Percentiles rank a stretch among this genome's conserved stretches.
phyloP scores from a whole-genome alignment of 2,888 invertebrate species.

The Tolmerus cingulatus region DNA sequence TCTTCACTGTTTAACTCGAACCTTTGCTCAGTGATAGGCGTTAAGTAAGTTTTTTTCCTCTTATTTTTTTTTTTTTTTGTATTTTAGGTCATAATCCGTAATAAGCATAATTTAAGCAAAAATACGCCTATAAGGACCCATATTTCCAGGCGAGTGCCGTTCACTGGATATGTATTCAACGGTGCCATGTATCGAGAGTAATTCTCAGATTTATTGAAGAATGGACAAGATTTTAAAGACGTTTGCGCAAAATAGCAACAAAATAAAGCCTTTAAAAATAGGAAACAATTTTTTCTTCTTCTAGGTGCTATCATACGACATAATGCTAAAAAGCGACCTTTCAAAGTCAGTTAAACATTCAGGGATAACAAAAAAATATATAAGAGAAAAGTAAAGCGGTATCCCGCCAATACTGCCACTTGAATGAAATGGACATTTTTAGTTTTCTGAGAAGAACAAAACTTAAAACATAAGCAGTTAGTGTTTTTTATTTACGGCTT shows the following conservation, averaged over 20 bases:
- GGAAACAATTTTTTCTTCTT: neutral
- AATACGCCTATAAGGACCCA: neutral
- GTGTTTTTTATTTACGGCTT: neutral
- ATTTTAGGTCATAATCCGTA: neutral
- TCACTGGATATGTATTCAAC: neutral
- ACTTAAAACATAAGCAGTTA: neutral
- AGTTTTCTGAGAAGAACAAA: neutral
- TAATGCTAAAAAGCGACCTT: neutral
- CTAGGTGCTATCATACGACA: neutral
- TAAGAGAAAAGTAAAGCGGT: neutral
- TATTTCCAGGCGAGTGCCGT: neutral
- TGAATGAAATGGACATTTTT: conserved; percentile 26
- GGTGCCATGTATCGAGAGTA: neutral
- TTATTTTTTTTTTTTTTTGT: neutral
- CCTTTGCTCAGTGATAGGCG: neutral
- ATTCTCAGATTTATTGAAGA: neutral
- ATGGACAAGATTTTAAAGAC: neutral
- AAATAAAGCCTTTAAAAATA: neutral
- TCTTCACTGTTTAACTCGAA: neutral
- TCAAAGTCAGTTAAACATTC: neutral
- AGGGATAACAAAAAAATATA: neutral
- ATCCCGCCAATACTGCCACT: neutral
- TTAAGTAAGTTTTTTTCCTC: neutral
- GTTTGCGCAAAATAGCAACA: neutral
- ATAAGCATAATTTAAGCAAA: neutral